Evolutionary conservation across 1,140 invertebrate species (phyloP), one percentile per base, ranked within the genome.

Genomic region (Octopus sinensis): DNA sequence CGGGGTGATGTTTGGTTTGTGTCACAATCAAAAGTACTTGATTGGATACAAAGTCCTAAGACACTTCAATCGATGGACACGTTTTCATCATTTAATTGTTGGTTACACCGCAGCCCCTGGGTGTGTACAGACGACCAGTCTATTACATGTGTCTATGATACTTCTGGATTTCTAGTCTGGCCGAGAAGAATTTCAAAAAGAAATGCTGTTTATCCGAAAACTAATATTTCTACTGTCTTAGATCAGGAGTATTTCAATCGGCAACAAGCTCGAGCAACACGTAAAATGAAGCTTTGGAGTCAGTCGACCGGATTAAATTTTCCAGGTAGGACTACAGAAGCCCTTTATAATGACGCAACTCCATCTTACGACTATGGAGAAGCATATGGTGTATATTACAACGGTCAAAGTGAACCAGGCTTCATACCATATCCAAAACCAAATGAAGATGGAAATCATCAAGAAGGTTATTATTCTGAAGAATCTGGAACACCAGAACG

Each of bases 1-100:
- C 83, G 80, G 73, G 78, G 84, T n/a, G 83, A 87, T 77, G 86
- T 87, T 9, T 87, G 84, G 82, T 79, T 87, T 23, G 76, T 87
- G 6, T 79, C 85, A 4, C 81, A 82, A 12, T 83, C 80, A 1
- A 85, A 87, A 79, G 81, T 83, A 13, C 54, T 87, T 9, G 82
- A 85, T 52, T 87, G 86, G 86, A 85, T 86, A 43, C 86, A 81
- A 76, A 79, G 80, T 30, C 84, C 86, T 5, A 79, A 79, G 95
- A 96, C 80, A n/a, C 51, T 82, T 13, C 77, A 77, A 4, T 54
- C 51, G 17, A 51, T 84, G 17, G 62, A 80, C 7, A 52, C 13
- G 13, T 78, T 84, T 0, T 54, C 76, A 0, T 80, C 83, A 4
- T 85, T 83, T 82, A 51, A 81, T 5, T 84, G 84, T 78, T 83